phyloP scores from a whole-genome alignment of 2,888 invertebrate species.

The Oscheius sp. region DNA sequence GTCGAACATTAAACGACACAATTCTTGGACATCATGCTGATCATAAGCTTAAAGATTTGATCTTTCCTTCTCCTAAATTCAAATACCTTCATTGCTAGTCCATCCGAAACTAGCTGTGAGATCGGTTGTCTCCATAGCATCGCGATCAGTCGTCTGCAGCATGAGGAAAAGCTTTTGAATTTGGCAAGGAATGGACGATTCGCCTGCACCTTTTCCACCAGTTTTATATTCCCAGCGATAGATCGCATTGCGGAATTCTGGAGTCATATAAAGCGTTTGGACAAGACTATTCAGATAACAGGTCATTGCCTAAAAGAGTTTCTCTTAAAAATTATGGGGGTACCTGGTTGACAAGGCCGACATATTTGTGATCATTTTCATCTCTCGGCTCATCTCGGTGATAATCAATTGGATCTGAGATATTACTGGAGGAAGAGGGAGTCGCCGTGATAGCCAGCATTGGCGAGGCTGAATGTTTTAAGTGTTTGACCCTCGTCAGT shows the following conservation, averaged over 20 bases:
- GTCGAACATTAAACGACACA: slow-evolving; percentile 89
- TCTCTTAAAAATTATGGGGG: not conserved
- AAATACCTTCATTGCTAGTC: slow-evolving; percentile 80
- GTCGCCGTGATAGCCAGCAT: slow-evolving; percentile 9
- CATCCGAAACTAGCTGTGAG: slow-evolving; percentile 88
- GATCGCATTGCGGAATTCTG: slow-evolving; percentile 87
- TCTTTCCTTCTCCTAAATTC: not conserved
- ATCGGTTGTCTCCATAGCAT: slow-evolving; percentile 85
- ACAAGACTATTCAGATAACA: slow-evolving; percentile 88
- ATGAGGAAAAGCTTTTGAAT: slow-evolving; percentile 85
- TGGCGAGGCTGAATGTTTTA: not conserved
- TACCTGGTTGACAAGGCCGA: slow-evolving; percentile 67
- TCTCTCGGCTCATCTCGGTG: slow-evolving; percentile 48
- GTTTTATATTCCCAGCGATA: slow-evolving; percentile 74
- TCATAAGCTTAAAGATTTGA: slow-evolving; percentile 79
- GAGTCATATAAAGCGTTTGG: slow-evolving; percentile 89
- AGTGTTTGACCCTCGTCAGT: too few species aligned
- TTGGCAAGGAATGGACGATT: slow-evolving; percentile 83
- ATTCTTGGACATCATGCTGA: slow-evolving; percentile 89
- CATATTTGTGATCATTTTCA: slow-evolving; percentile 67
- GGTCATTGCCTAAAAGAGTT: slow-evolving; percentile 81
- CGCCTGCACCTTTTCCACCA: slow-evolving; percentile 71
- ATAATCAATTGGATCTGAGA: not conserved
- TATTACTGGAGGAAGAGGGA: not conserved
- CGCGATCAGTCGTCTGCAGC: slow-evolving; percentile 83